Evolutionary conservation across 1,140 invertebrate genomes (phyloP).

Genomic region (Papilio xuthus): DNA sequence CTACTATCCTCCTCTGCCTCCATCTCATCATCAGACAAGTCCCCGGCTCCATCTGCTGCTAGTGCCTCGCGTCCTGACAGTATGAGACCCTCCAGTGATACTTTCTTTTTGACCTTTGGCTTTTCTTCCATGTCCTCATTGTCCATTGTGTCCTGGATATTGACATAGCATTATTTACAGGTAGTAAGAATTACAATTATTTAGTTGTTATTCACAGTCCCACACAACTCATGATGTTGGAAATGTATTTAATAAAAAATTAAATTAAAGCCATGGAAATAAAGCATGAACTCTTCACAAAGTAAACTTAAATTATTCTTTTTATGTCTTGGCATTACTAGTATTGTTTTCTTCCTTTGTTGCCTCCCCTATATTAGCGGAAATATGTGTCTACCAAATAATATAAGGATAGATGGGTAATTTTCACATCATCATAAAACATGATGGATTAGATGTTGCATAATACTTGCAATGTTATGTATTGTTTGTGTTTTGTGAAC

Average conservation of each 20-base stretch:
- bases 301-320: too few relatives aligned
- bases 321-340: too few relatives aligned
- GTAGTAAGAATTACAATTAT: not conserved
- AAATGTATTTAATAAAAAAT: too few relatives aligned
- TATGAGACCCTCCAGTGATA: constrained; percentile 81
- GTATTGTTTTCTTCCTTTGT: too few relatives aligned
- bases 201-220: not conserved
- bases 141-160: constrained; percentile 54
- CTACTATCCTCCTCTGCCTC: constrained; percentile 77
- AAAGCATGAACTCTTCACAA: too few relatives aligned
- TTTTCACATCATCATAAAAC: too few relatives aligned
- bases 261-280: too few relatives aligned
- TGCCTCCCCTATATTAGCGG: too few relatives aligned
- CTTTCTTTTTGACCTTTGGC: constrained; percentile 66
- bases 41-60: constrained; percentile 87
- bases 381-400: too few relatives aligned
- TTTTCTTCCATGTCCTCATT: constrained; percentile 51
- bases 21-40: constrained; percentile 87
- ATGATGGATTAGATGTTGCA: too few relatives aligned
- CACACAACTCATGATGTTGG: too few relatives aligned
- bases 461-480: not conserved
- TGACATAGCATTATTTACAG: not conserved
- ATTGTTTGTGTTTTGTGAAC: constrained; percentile 29
- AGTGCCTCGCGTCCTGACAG: constrained; percentile 91
- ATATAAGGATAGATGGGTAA: too few relatives aligned